Percentiles rank a stretch among this genome's conserved stretches.
phyloP scores from a whole-genome alignment of 2,113 vertebrate genomes.

The Phylloscopus trochiloides region DNA sequence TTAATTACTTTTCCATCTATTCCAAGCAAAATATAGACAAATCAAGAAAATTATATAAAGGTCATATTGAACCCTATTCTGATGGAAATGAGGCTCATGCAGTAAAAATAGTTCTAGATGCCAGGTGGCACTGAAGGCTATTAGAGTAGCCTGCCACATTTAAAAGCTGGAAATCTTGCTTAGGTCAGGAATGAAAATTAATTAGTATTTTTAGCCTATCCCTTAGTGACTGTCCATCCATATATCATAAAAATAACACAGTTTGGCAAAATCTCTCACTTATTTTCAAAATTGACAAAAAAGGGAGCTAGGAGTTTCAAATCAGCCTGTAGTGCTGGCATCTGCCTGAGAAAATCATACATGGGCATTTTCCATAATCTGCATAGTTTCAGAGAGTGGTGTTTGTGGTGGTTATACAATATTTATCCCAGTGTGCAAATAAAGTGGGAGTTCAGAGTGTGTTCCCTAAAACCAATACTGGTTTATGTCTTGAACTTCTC shows the following conservation, averaged over 20 bases:
- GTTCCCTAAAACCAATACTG: not conserved
- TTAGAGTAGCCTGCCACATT: not conserved
- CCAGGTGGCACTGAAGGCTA: constrained; percentile 9
- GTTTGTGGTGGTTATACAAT: not conserved
- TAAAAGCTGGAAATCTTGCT: constrained; percentile 18
- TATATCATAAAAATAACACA: not conserved
- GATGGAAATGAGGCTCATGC: not conserved
- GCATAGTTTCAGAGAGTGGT: not conserved
- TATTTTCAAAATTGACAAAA: not conserved
- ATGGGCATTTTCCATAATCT: not conserved
- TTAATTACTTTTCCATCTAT: constrained; percentile 64
- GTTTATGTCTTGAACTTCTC: not conserved
- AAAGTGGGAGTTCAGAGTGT: not conserved
- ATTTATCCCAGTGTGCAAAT: not conserved
- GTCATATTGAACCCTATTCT: not conserved
- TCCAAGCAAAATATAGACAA: constrained; percentile 14
- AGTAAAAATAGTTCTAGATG: constrained; percentile 18
- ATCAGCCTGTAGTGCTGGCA: not conserved
- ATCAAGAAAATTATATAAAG: constrained; percentile 10
- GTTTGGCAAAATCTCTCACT: not conserved
- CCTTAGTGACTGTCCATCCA: not conserved
- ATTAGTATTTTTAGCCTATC: not conserved
- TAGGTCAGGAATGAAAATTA: constrained; percentile 17
- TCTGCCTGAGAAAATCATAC: not conserved
- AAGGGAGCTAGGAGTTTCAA: not conserved